A percentile compares a stretch with the other conserved stretches of the same genome.
Conservation (phyloP, 2,888 invertebrate species). For the Tortrix viridana region DNA sequence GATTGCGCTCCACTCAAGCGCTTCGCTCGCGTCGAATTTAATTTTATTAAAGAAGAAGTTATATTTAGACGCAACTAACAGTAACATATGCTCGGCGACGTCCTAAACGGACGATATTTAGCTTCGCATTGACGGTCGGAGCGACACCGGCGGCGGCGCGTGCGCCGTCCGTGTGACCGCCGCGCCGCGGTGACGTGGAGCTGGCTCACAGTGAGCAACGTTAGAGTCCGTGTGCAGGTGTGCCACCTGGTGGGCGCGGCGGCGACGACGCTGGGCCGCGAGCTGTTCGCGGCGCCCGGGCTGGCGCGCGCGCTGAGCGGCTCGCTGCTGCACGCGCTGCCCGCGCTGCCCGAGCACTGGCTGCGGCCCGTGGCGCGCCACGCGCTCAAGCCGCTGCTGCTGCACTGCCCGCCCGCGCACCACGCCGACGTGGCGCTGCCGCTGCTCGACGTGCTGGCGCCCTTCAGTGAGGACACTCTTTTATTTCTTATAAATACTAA, state of each 20-base stretch:
- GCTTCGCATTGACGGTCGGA: too few species aligned
- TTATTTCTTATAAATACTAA: too few species aligned
- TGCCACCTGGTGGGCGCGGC: slow-evolving; percentile 86
- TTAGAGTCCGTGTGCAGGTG: slow-evolving; percentile 60
- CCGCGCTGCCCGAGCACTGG: slow-evolving; percentile 93
- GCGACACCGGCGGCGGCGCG: too few species aligned
- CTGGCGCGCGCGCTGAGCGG: slow-evolving; percentile 89
- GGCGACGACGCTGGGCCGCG: slow-evolving; percentile 91
- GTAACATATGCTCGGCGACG: too few species aligned
- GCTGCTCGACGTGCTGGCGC: slow-evolving; percentile 88
- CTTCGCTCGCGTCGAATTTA: too few species aligned
- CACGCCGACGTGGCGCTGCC: slow-evolving; percentile 91
- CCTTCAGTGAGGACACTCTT: slow-evolving; percentile 87
- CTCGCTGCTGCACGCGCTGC: slow-evolving; percentile 88
- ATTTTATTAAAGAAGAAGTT: too few species aligned
- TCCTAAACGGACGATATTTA: too few species aligned
- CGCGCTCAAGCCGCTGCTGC: slow-evolving; percentile 93
- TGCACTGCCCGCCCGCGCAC: slow-evolving; percentile 93
- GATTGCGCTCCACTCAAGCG: too few species aligned
- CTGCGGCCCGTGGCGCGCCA: slow-evolving; percentile 92
- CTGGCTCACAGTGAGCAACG: background rate
- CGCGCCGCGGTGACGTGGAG: too few species aligned
- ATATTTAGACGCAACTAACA: too few species aligned
- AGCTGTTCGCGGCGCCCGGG: slow-evolving; percentile 91
- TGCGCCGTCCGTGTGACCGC: too few species aligned